Evolutionary conservation across 2,113 vertebrate species (phyloP).

Genomic region (Callocephalon fimbriatum): DNA sequence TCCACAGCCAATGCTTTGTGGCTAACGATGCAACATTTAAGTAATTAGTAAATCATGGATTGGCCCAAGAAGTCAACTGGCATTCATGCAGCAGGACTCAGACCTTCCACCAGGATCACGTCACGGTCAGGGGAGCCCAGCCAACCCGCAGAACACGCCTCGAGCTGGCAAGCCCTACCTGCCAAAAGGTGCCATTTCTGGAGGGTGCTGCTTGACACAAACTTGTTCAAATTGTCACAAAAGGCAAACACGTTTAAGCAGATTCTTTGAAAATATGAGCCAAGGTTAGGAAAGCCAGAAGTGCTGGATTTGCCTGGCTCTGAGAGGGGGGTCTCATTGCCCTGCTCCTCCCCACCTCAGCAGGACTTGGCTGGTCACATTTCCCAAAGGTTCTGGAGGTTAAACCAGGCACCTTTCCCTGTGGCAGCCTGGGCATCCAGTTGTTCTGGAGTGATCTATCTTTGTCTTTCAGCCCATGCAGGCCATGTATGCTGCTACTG

Average conservation of each 20-base stretch:
- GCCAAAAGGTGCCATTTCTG: background rate
- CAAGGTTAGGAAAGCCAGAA: background rate
- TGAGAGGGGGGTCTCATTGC: background rate
- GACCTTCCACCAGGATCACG: fast-evolving
- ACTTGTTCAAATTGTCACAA: background rate
- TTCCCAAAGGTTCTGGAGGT: background rate
- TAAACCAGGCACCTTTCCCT: background rate
- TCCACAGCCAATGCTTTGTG: too few species aligned
- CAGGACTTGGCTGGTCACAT: background rate
- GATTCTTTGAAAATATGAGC: background rate
- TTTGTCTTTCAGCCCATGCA: fast-evolving
- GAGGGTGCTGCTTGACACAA: background rate
- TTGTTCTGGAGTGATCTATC: too few species aligned
- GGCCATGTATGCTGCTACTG: fast-evolving
- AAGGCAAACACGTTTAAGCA: background rate
- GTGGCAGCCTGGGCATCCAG: background rate
- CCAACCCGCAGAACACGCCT: fast-evolving
- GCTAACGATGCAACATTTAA: too few species aligned
- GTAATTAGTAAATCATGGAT: too few species aligned
- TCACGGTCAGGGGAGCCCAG: fast-evolving
- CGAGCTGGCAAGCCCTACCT: background rate
- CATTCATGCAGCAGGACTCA: background rate
- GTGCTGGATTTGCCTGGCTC: background rate
- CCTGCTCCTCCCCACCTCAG: background rate
- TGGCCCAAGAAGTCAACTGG: too few species aligned